These are phyloP conservation scores for Mactromeris polynyma DNA, from an alignment of 2,888 invertebrate genomes.

Conservation along the genomic window DNA sequence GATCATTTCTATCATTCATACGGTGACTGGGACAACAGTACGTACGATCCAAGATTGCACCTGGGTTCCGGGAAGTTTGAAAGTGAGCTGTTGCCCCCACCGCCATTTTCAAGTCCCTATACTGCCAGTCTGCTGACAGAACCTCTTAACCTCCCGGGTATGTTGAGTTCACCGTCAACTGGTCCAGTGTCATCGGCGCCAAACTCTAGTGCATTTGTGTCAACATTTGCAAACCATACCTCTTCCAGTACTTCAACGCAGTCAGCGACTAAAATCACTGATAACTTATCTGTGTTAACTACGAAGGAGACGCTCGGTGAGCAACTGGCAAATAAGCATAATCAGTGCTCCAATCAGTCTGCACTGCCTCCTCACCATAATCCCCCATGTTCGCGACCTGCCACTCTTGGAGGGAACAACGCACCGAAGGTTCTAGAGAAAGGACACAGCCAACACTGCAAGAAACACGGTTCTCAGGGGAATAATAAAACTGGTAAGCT, in stretches of 20 bases:
- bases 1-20: slow-evolving; percentile 85
- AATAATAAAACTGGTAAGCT: slow-evolving; percentile 60
- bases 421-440: slow-evolving; percentile 66
- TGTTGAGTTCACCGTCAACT: slow-evolving; percentile 64
- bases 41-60: slow-evolving; percentile 81
- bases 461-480: slow-evolving; percentile 72
- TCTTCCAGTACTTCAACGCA: slow-evolving; percentile 61
- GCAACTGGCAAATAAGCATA: slow-evolving; percentile 56
- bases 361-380: slow-evolving; percentile 48
- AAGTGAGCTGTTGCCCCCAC: slow-evolving; percentile 82
- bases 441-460: slow-evolving; percentile 78
- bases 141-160: slow-evolving; percentile 68
- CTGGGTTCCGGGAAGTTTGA: slow-evolving; percentile 76
- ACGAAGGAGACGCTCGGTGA: slow-evolving; percentile 63
- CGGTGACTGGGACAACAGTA: slow-evolving; percentile 85
- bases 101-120: slow-evolving; percentile 81
- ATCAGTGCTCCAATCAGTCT: slow-evolving; percentile 58
- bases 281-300: slow-evolving; percentile 63
- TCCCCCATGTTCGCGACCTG: slow-evolving; percentile 80
- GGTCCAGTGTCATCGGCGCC: slow-evolving; percentile 63
- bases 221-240: slow-evolving; percentile 56
- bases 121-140: slow-evolving; percentile 75
- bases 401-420: slow-evolving; percentile 81
- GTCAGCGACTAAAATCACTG: slow-evolving; percentile 66
- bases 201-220: slow-evolving; percentile 78